phyloP scores from a whole-genome alignment of 1,140 invertebrate species.

The Melitaea cinxia region DNA sequence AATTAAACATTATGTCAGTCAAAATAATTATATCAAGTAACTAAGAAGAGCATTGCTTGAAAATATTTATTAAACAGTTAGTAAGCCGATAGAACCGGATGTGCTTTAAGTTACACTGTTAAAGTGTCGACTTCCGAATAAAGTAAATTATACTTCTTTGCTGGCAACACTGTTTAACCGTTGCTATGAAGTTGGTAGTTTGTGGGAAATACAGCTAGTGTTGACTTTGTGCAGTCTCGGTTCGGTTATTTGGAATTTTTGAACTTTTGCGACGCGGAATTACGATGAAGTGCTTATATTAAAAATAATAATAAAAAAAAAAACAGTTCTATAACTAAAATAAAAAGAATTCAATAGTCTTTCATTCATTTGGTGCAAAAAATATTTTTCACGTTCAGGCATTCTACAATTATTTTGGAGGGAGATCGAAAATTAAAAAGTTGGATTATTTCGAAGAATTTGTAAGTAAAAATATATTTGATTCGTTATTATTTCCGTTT shows the following conservation, averaged over 20 bases:
- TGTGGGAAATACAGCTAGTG: neutral
- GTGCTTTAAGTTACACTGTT: no score
- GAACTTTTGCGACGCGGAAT: slow-evolving; percentile 1
- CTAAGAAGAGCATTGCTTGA: no score
- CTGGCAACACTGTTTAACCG: neutral
- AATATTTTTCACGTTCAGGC: neutral
- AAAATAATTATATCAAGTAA: no score
- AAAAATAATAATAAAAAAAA: neutral
- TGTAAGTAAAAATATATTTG: neutral
- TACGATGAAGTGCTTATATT: neutral
- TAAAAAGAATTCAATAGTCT: neutral
- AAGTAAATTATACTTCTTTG: neutral
- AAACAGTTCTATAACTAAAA: neutral
- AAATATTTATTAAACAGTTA: no score
- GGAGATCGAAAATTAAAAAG: slow-evolving; percentile 1
- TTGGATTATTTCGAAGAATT: neutral
- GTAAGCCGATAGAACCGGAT: no score
- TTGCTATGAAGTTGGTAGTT: neutral
- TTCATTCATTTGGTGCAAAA: neutral
- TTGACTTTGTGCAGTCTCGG: neutral
- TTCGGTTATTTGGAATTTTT: neutral
- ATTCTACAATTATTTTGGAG: neutral
- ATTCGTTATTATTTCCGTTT: no score
- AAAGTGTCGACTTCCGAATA: neutral
- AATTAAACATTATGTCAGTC: no score